Conservation (phyloP, 2,888 invertebrate species). For the Hydroisotoma schaefferi region DNA sequence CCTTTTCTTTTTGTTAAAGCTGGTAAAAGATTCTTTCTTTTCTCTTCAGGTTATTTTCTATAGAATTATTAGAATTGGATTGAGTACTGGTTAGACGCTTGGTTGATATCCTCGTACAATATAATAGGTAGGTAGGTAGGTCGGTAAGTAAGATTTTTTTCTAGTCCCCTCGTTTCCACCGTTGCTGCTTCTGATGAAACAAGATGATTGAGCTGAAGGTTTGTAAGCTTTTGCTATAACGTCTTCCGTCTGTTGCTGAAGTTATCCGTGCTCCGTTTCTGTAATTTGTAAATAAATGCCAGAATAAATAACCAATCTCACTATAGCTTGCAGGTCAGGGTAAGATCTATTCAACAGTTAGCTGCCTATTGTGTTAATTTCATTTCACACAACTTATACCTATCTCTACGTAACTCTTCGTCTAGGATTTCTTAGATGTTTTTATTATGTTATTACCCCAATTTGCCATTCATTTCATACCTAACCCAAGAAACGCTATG, state of each 20-base stretch:
- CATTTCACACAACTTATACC: background rate
- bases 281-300: conserved; percentile 17
- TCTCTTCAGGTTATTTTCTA: background rate
- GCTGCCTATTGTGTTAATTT: background rate
- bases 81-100: too few species aligned
- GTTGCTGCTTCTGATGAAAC: conserved; percentile 6
- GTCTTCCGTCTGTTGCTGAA: conserved; percentile 13
- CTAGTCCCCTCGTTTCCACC: background rate
- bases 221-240: background rate
- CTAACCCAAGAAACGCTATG: too few species aligned
- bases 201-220: conserved; percentile 7
- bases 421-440: too few species aligned
- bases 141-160: too few species aligned
- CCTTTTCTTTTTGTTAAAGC: conserved; percentile 10
- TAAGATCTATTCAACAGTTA: background rate
- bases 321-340: too few species aligned
- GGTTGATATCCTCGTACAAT: background rate
- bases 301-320: background rate
- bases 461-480: too few species aligned
- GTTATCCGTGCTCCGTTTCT: conserved; percentile 4
- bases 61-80: too few species aligned
- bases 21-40: conserved; percentile 9
- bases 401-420: background rate
- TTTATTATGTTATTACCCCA: too few species aligned
- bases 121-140: conserved; percentile 9